Evolutionary conservation across 64 coral and sea anemone genomes (phyloP).

Genomic region (Acropora yongei): DNA sequence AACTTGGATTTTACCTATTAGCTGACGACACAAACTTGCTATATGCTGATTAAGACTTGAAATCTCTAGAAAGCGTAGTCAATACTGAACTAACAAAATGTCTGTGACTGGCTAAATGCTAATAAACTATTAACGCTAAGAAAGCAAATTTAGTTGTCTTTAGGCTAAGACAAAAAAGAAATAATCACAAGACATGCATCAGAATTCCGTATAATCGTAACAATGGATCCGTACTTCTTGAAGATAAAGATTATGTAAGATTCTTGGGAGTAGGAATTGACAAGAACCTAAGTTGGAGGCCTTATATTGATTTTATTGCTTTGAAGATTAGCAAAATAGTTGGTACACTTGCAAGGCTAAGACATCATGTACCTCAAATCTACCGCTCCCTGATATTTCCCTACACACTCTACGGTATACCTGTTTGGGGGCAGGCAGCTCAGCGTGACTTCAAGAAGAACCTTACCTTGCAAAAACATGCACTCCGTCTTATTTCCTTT

Average conservation of each 20-base stretch:
- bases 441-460: no score
- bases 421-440: no score
- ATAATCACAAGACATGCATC: constrained; percentile 9
- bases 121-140: constrained; percentile 37
- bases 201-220: constrained; percentile 17
- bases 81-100: constrained; percentile 35
- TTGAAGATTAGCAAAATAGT: background rate
- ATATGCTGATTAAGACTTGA: constrained; percentile 39
- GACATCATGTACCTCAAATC: no score
- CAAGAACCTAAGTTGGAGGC: no score
- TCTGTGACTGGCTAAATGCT: constrained; percentile 29
- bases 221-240: background rate
- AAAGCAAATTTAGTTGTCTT: constrained; percentile 51
- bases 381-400: no score
- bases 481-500: no score
- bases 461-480: no score
- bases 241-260: constrained; percentile 41
- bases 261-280: constrained; percentile 10
- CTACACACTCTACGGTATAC: no score
- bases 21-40: constrained; percentile 57
- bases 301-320: background rate
- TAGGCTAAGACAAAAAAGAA: constrained; percentile 8
- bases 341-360: no score
- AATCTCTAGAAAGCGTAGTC: constrained; percentile 16
- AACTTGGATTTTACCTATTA: constrained; percentile 47